These are phyloP conservation scores for Momotus momota DNA, from an alignment of 2,797 vertebrate species.

Conservation along the genomic window DNA sequence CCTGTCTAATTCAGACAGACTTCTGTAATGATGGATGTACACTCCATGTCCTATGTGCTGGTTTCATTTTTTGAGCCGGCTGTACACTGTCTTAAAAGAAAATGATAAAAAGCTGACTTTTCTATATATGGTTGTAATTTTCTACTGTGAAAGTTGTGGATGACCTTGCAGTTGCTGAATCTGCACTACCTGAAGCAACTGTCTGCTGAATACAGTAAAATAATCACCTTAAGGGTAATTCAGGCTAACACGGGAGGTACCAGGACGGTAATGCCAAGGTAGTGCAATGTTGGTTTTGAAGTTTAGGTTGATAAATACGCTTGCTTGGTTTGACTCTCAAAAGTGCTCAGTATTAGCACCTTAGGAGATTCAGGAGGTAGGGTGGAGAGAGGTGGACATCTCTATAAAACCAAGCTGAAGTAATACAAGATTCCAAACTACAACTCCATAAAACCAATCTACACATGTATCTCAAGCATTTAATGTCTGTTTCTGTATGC, in stretches of 20 bases:
- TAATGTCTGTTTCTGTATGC: background rate
- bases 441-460: background rate
- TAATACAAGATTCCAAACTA: background rate
- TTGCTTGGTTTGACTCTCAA: background rate
- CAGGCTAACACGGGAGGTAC: background rate
- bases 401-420: background rate
- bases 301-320: background rate
- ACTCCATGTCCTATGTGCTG: background rate
- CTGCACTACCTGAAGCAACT: background rate
- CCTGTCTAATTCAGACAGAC: background rate
- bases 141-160: background rate
- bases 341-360: background rate
- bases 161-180: background rate
- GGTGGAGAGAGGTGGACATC: background rate
- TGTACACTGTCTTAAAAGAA: background rate
- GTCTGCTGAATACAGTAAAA: background rate
- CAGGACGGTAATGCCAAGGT: background rate
- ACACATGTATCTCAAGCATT: background rate
- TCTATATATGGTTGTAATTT: slow-evolving; percentile 46
- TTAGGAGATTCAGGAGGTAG: background rate
- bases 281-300: background rate
- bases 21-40: background rate
- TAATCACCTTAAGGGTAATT: background rate
- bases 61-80: background rate
- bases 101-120: background rate